A percentile compares a stretch with the other conserved stretches of the same genome.
Evolutionary conservation across 2,797 vertebrate genomes (phyloP).

Genomic region (Cyclopterus lumpus): DNA sequence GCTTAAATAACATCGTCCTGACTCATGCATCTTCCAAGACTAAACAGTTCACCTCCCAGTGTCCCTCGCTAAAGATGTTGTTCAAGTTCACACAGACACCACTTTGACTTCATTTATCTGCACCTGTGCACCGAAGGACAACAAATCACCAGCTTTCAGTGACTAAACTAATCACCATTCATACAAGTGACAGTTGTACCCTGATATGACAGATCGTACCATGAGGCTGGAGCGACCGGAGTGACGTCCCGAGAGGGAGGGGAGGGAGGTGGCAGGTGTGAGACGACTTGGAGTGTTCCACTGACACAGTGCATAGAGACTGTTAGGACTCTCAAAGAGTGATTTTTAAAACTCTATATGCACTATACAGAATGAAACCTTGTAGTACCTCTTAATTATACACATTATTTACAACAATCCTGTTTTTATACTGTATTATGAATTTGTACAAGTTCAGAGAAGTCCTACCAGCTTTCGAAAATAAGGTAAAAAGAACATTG

Average conservation of each 20-base stretch:
- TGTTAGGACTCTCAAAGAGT: conserved; percentile 38
- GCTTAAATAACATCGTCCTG: neutral
- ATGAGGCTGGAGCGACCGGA: conserved; percentile 59
- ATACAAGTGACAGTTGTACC: conserved; percentile 13
- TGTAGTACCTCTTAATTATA: neutral
- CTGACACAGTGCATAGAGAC: conserved; percentile 66
- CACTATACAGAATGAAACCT: neutral
- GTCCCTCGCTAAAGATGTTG: neutral
- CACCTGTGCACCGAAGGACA: conserved; percentile 1
- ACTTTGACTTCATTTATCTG: conserved; percentile 1
- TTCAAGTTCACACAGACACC: conserved; percentile 1
- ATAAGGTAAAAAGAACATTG: neutral
- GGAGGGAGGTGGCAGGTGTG: conserved; percentile 78
- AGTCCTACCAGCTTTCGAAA: neutral
- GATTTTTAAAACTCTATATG: conserved; percentile 8
- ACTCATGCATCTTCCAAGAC: neutral
- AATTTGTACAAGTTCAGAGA: neutral
- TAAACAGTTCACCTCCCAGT: conserved; percentile 25
- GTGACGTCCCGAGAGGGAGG: conserved; percentile 75
- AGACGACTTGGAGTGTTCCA: conserved; percentile 73
- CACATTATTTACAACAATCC: neutral
- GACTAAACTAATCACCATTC: conserved; percentile 34
- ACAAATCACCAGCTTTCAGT: conserved; percentile 23
- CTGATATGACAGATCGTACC: conserved; percentile 67
- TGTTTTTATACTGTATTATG: neutral